phyloP scores from a whole-genome alignment of 2,797 vertebrate genomes.

The Hippoglossus hippoglossus region DNA sequence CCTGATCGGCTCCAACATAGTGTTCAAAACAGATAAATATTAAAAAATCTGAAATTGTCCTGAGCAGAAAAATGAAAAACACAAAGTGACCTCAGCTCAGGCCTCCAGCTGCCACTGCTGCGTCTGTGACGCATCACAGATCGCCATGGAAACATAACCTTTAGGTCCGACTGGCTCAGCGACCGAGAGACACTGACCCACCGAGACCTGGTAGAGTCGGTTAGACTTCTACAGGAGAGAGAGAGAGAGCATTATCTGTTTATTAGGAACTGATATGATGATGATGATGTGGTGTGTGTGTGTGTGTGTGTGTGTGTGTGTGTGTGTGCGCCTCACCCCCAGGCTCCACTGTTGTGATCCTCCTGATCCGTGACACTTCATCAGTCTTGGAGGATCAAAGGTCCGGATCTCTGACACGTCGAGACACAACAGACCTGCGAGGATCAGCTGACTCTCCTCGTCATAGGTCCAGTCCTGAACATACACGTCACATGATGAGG shows the following conservation, averaged over 20 bases:
- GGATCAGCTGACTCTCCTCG: conserved; percentile 92
- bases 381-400: conserved; percentile 91
- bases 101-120: conserved; percentile 93
- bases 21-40: background rate
- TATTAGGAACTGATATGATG: too few species aligned
- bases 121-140: conserved; percentile 88
- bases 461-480: conserved; percentile 92
- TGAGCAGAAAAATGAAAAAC: conserved; percentile 3
- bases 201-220: conserved; percentile 95
- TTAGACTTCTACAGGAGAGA: conserved; percentile 85
- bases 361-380: conserved; percentile 98
- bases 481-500: background rate
- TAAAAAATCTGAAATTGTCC: background rate
- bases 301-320: background rate
- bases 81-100: conserved; percentile 67
- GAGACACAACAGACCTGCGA: conserved; percentile 92
- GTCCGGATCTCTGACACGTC: conserved; percentile 94
- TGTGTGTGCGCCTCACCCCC: conserved; percentile 85
- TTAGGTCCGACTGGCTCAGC: conserved; percentile 83
- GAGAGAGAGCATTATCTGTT: background rate
- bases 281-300: too few species aligned
- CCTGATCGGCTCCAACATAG: too few species aligned
- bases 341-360: conserved; percentile 96
- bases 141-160: conserved; percentile 92
- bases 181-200: conserved; percentile 92